phyloP scores from a whole-genome alignment of 2,888 invertebrate genomes.

The Trichogramma evanescens region DNA sequence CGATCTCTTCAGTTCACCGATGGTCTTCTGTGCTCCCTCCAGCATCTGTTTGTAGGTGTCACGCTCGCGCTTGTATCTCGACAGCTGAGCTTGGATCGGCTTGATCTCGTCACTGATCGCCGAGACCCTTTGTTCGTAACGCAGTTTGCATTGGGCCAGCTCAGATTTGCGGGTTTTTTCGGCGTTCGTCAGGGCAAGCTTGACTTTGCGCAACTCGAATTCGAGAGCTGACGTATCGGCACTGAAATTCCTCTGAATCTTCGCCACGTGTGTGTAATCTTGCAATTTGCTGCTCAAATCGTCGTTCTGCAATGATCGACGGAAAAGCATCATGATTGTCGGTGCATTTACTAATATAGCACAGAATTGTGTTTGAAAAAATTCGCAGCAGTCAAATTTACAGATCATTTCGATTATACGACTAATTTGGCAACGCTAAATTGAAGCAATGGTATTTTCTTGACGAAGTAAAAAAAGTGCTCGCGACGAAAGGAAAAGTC shows the following conservation, averaged over 20 bases:
- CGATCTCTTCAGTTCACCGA: slow-evolving; percentile 64
- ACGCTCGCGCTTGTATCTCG: slow-evolving; percentile 77
- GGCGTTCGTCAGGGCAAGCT: slow-evolving; percentile 57
- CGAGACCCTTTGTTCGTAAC: slow-evolving; percentile 78
- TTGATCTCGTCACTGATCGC: slow-evolving; percentile 76
- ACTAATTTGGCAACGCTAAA: too few species aligned
- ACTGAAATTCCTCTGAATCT: slow-evolving; percentile 71
- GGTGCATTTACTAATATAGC: not conserved
- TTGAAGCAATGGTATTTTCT: too few species aligned
- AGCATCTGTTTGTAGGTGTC: slow-evolving; percentile 86
- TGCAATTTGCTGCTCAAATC: slow-evolving; percentile 73
- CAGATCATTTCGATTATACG: too few species aligned
- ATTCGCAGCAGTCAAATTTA: not conserved
- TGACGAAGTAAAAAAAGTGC: not conserved
- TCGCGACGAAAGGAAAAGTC: slow-evolving; percentile 1
- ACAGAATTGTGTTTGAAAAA: not conserved
- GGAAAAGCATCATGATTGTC: not conserved
- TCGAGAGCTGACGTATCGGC: slow-evolving; percentile 71
- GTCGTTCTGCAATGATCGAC: slow-evolving; percentile 55
- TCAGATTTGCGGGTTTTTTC: slow-evolving; percentile 73
- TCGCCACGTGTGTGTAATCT: slow-evolving; percentile 77
- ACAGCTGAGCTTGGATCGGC: slow-evolving; percentile 67
- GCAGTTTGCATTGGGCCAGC: slow-evolving; percentile 69
- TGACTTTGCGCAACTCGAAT: slow-evolving; percentile 65
- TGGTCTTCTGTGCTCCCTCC: slow-evolving; percentile 78